Percentiles rank a stretch among this genome's conserved stretches.
Evolutionary conservation across 2,797 vertebrate species (phyloP).

Genomic region (Macrochelys suwanniensis): DNA sequence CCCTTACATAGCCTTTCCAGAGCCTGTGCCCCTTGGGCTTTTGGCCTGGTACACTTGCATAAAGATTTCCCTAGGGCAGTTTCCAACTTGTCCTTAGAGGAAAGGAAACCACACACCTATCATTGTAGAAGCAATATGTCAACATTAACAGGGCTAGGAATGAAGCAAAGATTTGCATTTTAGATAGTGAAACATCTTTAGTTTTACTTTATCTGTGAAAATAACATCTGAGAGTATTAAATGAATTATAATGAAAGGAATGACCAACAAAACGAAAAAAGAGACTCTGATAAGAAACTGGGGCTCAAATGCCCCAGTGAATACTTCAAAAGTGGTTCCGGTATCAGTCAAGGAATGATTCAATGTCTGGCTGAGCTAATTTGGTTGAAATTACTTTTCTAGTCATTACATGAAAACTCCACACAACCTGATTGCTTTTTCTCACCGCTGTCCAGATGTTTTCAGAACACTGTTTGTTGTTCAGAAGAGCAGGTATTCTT

Average conservation of each 20-base stretch:
- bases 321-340: background rate
- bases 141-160: background rate
- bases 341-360: conserved; percentile 52
- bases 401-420: conserved; percentile 71
- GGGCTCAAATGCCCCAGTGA: background rate
- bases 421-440: conserved; percentile 43
- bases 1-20: background rate
- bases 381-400: conserved; percentile 73
- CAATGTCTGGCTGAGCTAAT: conserved; percentile 65
- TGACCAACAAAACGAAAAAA: fast-evolving
- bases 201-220: background rate
- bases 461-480: background rate
- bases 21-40: background rate
- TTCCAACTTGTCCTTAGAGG: background rate
- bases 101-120: background rate
- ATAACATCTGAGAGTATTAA: background rate
- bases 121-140: background rate
- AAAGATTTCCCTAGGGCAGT: background rate
- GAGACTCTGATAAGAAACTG: background rate
- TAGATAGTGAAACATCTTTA: background rate
- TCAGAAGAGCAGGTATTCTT: background rate
- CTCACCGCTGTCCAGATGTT: conserved; percentile 57
- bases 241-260: background rate
- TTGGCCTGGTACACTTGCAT: background rate
- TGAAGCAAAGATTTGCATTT: background rate